A percentile compares a stretch with the other conserved stretches of the same genome.
Evolutionary conservation across 37 sponge, comb jelly and placozoan species (phyloP).

Genomic region (Amphimedon queenslandica): DNA sequence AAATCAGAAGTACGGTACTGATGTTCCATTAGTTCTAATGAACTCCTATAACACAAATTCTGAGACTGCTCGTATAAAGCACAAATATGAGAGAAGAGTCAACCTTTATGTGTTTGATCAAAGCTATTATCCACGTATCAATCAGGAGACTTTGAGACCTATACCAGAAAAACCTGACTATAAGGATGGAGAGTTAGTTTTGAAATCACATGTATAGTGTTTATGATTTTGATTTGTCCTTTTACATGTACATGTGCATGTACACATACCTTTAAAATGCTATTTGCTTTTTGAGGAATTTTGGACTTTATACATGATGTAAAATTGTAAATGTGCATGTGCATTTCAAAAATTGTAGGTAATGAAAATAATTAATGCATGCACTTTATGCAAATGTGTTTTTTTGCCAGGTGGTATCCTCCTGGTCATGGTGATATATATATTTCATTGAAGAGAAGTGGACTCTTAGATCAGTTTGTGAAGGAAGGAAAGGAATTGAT

Average conservation of each 20-base stretch:
- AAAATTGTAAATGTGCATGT: no score
- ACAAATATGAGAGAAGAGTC: conserved; percentile 84
- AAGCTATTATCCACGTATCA: conserved; percentile 90
- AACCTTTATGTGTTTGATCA: conserved; percentile 85
- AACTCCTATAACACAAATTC: conserved; percentile 96
- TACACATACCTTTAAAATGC: no score
- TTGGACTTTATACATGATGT: no score
- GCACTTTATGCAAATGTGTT: conserved; percentile 10
- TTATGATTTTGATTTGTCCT: no score
- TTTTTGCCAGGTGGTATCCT: conserved; percentile 83
- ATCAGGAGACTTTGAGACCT: conserved; percentile 87
- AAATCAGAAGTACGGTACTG: conserved; percentile 66
- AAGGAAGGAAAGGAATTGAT: conserved; percentile 81
- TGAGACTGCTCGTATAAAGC: conserved; percentile 74
- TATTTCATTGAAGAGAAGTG: conserved; percentile 69
- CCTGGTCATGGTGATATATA: conserved; percentile 99
- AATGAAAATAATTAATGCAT: not conserved
- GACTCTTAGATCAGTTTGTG: conserved; percentile 76
- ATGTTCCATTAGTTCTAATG: conserved; percentile 96
- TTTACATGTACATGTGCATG: no score
- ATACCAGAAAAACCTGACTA: conserved; percentile 51
- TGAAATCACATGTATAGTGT: no score
- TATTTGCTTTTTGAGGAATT: no score
- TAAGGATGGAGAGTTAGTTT: conserved; percentile 39
- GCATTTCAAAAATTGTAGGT: conserved; percentile 5